These are phyloP conservation scores for Stercorarius parasiticus DNA, from an alignment of 2,113 vertebrate genomes.

Conservation along the genomic window DNA sequence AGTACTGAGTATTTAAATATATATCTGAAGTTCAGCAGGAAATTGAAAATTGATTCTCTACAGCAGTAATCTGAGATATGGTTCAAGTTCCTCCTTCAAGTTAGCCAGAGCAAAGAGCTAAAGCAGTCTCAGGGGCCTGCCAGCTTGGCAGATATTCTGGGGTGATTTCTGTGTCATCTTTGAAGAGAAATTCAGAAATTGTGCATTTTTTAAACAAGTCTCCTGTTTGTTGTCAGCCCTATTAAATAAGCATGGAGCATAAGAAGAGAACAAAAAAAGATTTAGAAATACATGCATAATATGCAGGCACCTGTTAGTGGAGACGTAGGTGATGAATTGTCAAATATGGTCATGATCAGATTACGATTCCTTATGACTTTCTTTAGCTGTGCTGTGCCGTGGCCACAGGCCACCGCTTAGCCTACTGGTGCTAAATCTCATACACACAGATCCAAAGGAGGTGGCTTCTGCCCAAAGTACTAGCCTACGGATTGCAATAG, in stretches of 20 bases:
- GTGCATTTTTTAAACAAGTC: not conserved
- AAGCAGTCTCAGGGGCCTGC: not conserved
- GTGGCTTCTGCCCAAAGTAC: not conserved
- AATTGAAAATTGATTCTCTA: constrained; percentile 65
- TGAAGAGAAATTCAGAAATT: not conserved
- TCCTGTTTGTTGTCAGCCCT: not conserved
- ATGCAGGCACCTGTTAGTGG: not conserved
- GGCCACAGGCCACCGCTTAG: not conserved
- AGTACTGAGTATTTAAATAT: constrained; percentile 52
- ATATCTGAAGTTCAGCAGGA: constrained; percentile 49
- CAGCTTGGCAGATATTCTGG: not conserved
- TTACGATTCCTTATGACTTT: not conserved
- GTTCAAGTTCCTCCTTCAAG: constrained; percentile 28
- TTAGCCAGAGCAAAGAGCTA: constrained; percentile 22
- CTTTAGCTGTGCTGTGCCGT: not conserved
- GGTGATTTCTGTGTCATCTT: not conserved
- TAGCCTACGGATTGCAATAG: not conserved
- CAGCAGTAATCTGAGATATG: constrained; percentile 51
- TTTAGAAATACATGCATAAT: not conserved
- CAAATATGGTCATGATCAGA: not conserved
- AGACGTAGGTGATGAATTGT: not conserved
- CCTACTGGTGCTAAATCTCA: not conserved
- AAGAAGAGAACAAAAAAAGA: not conserved
- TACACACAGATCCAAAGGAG: not conserved
- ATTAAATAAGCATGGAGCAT: not conserved